phyloP scores from a whole-genome alignment of 1,140 invertebrate species.

The Phymastichus coffea region DNA sequence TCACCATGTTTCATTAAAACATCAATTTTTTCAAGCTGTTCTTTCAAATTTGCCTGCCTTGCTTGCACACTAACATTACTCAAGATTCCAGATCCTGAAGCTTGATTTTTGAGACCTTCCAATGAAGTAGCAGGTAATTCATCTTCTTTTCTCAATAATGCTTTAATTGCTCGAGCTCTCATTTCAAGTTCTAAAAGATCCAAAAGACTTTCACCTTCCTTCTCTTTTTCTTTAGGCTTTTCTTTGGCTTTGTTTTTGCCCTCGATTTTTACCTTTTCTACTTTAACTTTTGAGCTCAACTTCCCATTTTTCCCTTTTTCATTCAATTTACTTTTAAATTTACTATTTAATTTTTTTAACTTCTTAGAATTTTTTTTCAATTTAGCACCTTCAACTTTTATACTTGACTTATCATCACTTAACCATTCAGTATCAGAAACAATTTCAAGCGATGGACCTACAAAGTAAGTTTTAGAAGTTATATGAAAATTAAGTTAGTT shows the following conservation, averaged over 20 bases:
- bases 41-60: constrained; percentile 32
- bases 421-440: constrained; percentile 54
- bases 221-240: constrained; percentile 38
- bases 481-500: not conserved
- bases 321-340: constrained; percentile 28
- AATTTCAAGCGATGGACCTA: constrained; percentile 53
- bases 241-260: constrained; percentile 34
- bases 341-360: constrained; percentile 31
- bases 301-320: constrained; percentile 27
- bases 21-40: constrained; percentile 42
- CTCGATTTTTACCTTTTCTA: constrained; percentile 37
- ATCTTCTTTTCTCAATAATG: constrained; percentile 57
- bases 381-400: constrained; percentile 39
- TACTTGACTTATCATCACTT: constrained; percentile 38
- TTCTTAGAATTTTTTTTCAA: constrained; percentile 29
- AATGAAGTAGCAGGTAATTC: constrained; percentile 33
- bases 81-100: constrained; percentile 13
- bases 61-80: constrained; percentile 28
- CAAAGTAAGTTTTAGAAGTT: constrained; percentile 6
- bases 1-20: constrained; percentile 40
- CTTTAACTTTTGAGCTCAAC: constrained; percentile 26
- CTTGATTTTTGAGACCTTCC: not conserved
- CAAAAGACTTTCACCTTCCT: constrained; percentile 57
- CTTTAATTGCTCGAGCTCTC: constrained; percentile 58
- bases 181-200: constrained; percentile 60